phyloP scores from a whole-genome alignment of 2,797 vertebrate species.

The Mormyrops attenuatus region DNA sequence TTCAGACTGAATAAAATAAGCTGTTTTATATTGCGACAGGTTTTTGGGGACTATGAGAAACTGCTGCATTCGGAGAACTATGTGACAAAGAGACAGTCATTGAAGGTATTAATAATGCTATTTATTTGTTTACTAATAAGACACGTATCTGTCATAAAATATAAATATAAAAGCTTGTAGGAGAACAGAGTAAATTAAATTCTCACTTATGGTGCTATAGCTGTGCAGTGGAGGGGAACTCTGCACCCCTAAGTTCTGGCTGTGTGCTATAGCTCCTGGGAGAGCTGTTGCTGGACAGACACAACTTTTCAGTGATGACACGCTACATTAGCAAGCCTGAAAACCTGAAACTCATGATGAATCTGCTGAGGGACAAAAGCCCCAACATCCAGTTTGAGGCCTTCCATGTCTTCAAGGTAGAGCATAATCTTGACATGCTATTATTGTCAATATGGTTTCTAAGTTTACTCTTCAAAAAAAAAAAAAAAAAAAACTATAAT shows the following conservation, averaged over 20 bases:
- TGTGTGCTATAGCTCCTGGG: conserved; percentile 71
- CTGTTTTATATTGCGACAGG: conserved; percentile 49
- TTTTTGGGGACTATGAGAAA: conserved; percentile 92
- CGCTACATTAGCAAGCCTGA: conserved; percentile 94
- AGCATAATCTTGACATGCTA: not conserved
- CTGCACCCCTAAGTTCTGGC: not conserved
- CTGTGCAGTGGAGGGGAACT: not conserved
- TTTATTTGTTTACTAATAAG: not conserved
- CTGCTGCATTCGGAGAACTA: conserved; percentile 94
- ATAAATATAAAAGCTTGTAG: not conserved
- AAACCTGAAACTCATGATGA: conserved; percentile 97
- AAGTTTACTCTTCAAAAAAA: not conserved
- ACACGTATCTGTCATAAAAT: not conserved
- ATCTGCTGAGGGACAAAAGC: conserved; percentile 88
- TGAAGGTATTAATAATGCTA: conserved; percentile 70
- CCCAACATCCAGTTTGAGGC: conserved; percentile 97
- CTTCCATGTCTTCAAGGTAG: conserved; percentile 96
- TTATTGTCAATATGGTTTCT: not conserved
- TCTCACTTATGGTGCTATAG: not conserved
- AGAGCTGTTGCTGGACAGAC: conserved; percentile 84
- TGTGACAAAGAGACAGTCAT: conserved; percentile 92
- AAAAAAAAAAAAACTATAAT: not conserved
- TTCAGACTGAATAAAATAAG: not conserved
- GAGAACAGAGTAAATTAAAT: not conserved
- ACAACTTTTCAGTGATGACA: conserved; percentile 94